A percentile compares a stretch with the other conserved stretches of the same genome.
Evolutionary conservation across 2,888 invertebrate species (phyloP).

Genomic region (Caenorhabditis sp.): DNA sequence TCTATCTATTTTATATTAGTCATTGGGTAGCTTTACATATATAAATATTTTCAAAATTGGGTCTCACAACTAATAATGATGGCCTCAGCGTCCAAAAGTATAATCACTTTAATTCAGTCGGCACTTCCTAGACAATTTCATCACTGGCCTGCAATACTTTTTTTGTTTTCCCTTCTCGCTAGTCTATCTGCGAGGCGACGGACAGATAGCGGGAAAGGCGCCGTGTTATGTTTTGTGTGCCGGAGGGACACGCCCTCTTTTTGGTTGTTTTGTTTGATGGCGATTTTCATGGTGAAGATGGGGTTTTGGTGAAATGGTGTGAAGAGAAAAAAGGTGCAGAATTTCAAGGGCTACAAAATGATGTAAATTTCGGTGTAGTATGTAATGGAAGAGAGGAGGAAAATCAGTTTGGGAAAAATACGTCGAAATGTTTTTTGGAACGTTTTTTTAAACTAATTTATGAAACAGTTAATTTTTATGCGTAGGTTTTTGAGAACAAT

Average conservation of each 20-base stretch:
- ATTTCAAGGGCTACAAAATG: neutral
- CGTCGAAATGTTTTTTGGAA: too few species aligned
- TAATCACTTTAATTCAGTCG: slow-evolving; percentile 44
- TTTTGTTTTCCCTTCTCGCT: neutral
- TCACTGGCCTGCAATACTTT: slow-evolving; percentile 39
- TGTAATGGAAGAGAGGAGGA: too few species aligned
- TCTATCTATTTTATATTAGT: too few species aligned
- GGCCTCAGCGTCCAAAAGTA: slow-evolving; percentile 41
- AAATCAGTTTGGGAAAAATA: too few species aligned
- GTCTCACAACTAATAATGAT: neutral
- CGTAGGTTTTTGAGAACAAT: too few species aligned
- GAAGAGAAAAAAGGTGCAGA: neutral
- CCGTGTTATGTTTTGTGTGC: slow-evolving; percentile 5
- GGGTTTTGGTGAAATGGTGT: neutral
- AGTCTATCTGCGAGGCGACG: neutral
- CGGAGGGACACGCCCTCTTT: slow-evolving; percentile 14
- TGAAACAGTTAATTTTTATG: too few species aligned
- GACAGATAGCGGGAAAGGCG: slow-evolving; percentile 27
- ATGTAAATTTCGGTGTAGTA: neutral
- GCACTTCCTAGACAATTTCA: slow-evolving; percentile 44
- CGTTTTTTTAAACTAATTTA: too few species aligned
- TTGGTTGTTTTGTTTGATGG: neutral
- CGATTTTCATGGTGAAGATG: neutral
- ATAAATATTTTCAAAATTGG: too few species aligned
- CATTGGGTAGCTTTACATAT: too few species aligned